Evolutionary conservation across 2,888 invertebrate species (phyloP).

Genomic region (Athripsodes cinereus): DNA sequence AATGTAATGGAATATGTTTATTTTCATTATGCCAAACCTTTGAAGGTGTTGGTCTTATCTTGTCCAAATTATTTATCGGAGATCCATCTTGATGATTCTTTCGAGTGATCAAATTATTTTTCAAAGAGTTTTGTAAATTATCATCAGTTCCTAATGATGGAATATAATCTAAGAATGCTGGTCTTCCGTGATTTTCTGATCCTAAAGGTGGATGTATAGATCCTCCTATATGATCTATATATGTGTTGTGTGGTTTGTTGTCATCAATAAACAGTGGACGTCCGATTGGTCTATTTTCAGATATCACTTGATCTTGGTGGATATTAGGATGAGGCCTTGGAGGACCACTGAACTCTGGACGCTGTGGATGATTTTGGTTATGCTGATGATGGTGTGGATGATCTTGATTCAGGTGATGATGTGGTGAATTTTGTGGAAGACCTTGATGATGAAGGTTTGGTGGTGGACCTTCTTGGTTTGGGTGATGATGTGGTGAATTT

Average conservation of each 20-base stretch:
- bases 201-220: constrained; percentile 34
- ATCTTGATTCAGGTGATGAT: constrained; percentile 12
- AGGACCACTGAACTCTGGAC: constrained; percentile 4
- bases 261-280: constrained; percentile 3
- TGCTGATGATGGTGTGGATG: constrained; percentile 5
- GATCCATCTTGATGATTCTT: constrained; percentile 24
- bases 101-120: constrained; percentile 25
- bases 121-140: constrained; percentile 25
- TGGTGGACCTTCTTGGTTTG: constrained; percentile 6
- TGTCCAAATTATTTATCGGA: constrained; percentile 15
- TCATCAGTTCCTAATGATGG: constrained; percentile 39
- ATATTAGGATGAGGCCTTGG: constrained; percentile 10
- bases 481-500: neutral
- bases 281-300: constrained; percentile 22
- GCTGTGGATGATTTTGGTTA: constrained; percentile 7
- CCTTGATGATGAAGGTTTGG: neutral
- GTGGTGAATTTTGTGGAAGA: neutral
- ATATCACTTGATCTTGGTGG: constrained; percentile 14
- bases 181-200: constrained; percentile 40
- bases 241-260: constrained; percentile 25
- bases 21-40: constrained; percentile 17
- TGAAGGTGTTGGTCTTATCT: constrained; percentile 16
- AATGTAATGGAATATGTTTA: constrained; percentile 13
- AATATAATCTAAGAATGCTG: constrained; percentile 45
- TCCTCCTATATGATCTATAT: constrained; percentile 22